A percentile compares a stretch with the other conserved stretches of the same genome.
Evolutionary conservation across 2,888 invertebrate species (phyloP).

Genomic region (Polymixis flavicincta): DNA sequence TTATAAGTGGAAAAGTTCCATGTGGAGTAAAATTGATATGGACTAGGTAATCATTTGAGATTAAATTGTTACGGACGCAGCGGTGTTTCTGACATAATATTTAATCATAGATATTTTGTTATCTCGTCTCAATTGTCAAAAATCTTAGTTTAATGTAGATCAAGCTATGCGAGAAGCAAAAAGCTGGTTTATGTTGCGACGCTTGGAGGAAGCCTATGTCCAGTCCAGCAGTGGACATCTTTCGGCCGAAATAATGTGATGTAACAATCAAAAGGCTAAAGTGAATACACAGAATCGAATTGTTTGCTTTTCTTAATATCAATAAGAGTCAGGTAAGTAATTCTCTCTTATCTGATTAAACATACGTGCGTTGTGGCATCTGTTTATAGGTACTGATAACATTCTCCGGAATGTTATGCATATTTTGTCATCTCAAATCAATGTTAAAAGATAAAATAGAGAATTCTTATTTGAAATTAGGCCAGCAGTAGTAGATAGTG

Average conservation of each 20-base stretch:
- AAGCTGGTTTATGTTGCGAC: neutral
- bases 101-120: neutral
- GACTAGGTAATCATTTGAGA: constrained; percentile 31
- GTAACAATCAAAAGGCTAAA: neutral
- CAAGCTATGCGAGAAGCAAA: neutral
- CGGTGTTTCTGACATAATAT: neutral
- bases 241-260: neutral
- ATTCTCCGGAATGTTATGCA: constrained; percentile 23
- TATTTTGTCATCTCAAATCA: constrained; percentile 39
- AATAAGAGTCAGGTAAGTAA: constrained; percentile 27
- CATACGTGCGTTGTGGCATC: constrained; percentile 38
- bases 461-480: constrained; percentile 29
- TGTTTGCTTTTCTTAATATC: constrained; percentile 23
- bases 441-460: constrained; percentile 30
- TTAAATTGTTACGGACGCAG: constrained; percentile 16
- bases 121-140: neutral
- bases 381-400: constrained; percentile 28
- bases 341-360: constrained; percentile 45
- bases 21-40: constrained; percentile 37
- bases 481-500: constrained; percentile 5
- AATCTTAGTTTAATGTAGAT: neutral
- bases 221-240: neutral
- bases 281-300: constrained; percentile 14
- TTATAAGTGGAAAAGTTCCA: constrained; percentile 66
- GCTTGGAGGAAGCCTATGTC: no score